Conservation (phyloP, 1,140 invertebrate species). For the Phymorhynchus buccinoides region DNA sequence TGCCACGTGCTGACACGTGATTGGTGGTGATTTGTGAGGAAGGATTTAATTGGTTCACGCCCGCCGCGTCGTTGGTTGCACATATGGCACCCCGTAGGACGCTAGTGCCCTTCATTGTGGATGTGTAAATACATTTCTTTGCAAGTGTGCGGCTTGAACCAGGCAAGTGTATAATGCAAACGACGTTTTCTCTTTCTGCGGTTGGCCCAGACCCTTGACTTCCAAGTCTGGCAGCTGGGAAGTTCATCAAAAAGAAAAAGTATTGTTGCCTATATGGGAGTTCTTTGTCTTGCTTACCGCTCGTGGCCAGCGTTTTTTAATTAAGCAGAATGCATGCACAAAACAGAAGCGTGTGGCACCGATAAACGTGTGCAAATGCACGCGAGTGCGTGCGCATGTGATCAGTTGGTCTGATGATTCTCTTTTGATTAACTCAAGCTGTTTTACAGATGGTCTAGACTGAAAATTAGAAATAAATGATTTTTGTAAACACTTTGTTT, state of each 20-base stretch:
- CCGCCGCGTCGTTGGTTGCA: not conserved
- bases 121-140: slow-evolving; percentile 5
- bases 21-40: slow-evolving; percentile 19
- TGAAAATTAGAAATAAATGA: no score
- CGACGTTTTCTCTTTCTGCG: not conserved
- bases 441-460: no score
- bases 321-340: no score
- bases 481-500: no score
- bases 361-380: no score
- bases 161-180: not conserved
- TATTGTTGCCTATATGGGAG: no score
- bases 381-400: no score
- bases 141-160: not conserved
- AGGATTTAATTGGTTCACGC: slow-evolving; percentile 25
- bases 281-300: no score
- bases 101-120: not conserved
- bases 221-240: not conserved
- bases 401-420: no score
- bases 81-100: slow-evolving; percentile 1
- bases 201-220: not conserved
- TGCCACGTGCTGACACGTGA: slow-evolving; percentile 33
- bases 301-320: no score
- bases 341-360: no score
- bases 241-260: not conserved
- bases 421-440: no score